A percentile compares a stretch with the other conserved stretches of the same genome.
phyloP scores from a whole-genome alignment of 2,113 vertebrate species.

The Protomyctophum bolini region DNA sequence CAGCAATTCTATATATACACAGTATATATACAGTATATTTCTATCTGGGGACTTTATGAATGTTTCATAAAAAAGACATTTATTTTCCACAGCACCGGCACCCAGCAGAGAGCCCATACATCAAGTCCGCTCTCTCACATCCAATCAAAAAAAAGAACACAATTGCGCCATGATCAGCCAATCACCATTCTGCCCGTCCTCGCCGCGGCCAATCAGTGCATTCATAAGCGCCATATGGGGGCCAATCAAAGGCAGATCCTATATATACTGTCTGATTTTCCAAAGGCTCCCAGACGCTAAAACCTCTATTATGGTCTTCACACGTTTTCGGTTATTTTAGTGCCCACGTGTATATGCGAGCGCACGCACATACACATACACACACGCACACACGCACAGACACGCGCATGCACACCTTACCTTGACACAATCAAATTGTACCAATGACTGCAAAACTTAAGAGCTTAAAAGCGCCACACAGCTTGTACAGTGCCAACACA shows the following conservation, averaged over 20 bases:
- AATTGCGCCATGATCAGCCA: constrained; percentile 52
- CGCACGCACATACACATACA: constrained; percentile 7
- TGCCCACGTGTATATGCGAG: too few relatives aligned
- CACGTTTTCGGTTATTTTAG: too few relatives aligned
- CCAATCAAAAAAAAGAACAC: constrained; percentile 67
- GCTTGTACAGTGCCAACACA: constrained; percentile 18
- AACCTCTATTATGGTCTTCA: constrained; percentile 1
- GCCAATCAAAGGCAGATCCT: constrained; percentile 46
- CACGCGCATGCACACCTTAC: constrained; percentile 60
- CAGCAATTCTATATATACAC: too few relatives aligned
- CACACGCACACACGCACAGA: neutral
- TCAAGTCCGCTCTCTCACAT: constrained; percentile 49
- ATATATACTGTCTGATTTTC: constrained; percentile 60
- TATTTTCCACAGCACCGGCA: constrained; percentile 17
- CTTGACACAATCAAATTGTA: constrained; percentile 38
- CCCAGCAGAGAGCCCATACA: constrained; percentile 48
- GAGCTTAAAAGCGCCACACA: constrained; percentile 19
- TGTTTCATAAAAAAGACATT: constrained; percentile 48
- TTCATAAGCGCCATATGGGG: constrained; percentile 74
- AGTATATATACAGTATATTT: constrained; percentile 20
- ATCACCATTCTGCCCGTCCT: constrained; percentile 48
- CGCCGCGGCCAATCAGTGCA: constrained; percentile 69
- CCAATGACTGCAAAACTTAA: constrained; percentile 23
- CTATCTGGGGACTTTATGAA: constrained; percentile 31
- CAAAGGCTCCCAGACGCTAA: constrained; percentile 30